Base-by-base conservation (phyloP, 1,140 invertebrate species). In the Diploscapter pachys region DNA sequence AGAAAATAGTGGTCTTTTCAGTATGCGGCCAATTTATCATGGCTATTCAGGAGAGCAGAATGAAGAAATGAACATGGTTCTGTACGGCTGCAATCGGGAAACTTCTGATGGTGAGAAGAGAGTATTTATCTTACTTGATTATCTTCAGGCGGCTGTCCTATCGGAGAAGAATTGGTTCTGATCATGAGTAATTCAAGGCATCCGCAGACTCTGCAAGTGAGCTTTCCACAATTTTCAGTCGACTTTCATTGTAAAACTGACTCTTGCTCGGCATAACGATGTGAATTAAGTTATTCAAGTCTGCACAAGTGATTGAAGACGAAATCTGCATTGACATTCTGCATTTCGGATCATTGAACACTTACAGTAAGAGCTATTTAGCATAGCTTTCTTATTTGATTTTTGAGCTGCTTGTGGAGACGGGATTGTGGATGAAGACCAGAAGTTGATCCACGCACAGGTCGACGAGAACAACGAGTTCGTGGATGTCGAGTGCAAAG, bases 1-100 rank as follows among this genome's bases (percentile, higher is more conserved):
- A 69, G 48, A 65, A 65, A 57, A n/a, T 51, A 50, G 62, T 9
- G 31, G 68, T 50, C 13, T 52, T 68, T 75, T 31, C 31, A 76
- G 74, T 76, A 62, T 76, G 5, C 71, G 74, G 11, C 49, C 69
- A 3, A 76, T 76, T 54, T 76, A 71, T 62, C 74, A 76, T 51
- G 69, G 68, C 50, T 71, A 71, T 48, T 73, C 69, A 59, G 74
- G 74, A 71, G 74, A 76, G 50, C 74, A 76, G 51, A 76, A 76
- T 54, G 74, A 76, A 54, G 74, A 76, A 61, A 76, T 76, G 74
- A 76, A 76, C 68, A 64, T 76, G 74, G 74, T 76, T 51, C 5
- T 76, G 8, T 76, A 71, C 54, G 74, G 74, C 31, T 76, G 74
- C 50, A 31, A 65, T 2, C 62, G 69, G 52, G 62, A 55, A 63